Base-by-base conservation (phyloP, 2,797 vertebrate species). In the Lophius americanus region DNA sequence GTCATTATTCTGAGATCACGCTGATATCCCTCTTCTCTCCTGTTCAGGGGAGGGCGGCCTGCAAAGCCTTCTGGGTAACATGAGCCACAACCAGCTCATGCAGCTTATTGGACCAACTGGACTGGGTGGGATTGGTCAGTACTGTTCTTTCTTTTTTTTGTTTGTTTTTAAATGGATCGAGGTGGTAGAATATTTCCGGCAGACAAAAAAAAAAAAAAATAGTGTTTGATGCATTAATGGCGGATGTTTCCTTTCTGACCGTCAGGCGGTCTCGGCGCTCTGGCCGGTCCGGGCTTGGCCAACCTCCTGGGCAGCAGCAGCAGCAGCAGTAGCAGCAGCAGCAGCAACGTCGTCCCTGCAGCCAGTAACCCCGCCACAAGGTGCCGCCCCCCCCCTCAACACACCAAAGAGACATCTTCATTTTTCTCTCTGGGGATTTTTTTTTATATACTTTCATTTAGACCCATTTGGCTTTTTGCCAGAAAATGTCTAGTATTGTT, bases 1-100 rank as follows among this genome's bases (percentile, higher is more conserved):
- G 41, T 8, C 7, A 10, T 23, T 23, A 13, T 10, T 8, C 52
- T 0, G 38, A 38, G 41, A 47, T 47, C 8, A 49, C 2, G 13
- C 13, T 48, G 11, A 42, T 9, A 7, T 52, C 38, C 11, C 14
- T 66, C 4, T 9, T 41, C 42, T 58, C 41, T 54, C 42, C 11
- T 74, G 51, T 60, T 4, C 90, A 98, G 96, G 96, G 37, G 98
- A 99, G 87, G 97, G 98, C 13, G 97, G 98, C 43, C 93, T 99
- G 93, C 98, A 98, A 89, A 98, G 96, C 89, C 96, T 99, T 85
- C 92, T 99, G 92, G 97, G 98, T 85, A 99, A 97, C 88, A 98
- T 99, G 98, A 99, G 96, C 88, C 97, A 98, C 93, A 99, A 98
- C 93, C 98, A 99, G 91, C 96, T 99, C 71, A 98, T 99, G 98